phyloP scores from a whole-genome alignment of 2,888 invertebrate genomes.

The Epistrophella euchroma region DNA sequence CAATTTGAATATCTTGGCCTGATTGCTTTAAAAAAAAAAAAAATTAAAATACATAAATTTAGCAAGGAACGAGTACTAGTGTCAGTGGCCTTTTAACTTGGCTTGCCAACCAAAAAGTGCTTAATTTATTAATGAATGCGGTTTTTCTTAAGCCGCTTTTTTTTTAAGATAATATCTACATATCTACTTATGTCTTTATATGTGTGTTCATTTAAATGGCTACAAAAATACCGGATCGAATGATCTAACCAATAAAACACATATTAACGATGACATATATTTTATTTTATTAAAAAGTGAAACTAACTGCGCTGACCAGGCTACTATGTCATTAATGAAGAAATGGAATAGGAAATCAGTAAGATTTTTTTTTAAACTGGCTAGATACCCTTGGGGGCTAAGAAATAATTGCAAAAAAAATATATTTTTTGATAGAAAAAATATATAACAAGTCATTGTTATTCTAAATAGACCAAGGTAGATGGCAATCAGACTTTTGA shows the following conservation, averaged over 20 bases:
- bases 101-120: neutral
- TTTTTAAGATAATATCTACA: neutral
- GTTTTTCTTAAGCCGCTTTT: neutral
- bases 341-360: neutral
- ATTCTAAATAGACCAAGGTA: neutral
- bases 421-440: neutral
- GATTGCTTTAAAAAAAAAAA: neutral
- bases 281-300: neutral
- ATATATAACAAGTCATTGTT: neutral
- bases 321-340: neutral
- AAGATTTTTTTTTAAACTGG: neutral
- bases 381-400: neutral
- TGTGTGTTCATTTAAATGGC: neutral
- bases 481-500: too few species aligned
- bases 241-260: neutral
- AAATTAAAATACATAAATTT: neutral
- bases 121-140: conserved; percentile 3
- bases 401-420: neutral
- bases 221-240: neutral
- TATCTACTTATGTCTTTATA: neutral
- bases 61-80: neutral
- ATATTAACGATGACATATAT: neutral
- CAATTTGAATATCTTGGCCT: conserved; percentile 14
- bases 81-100: conserved; percentile 6
- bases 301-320: neutral